Evolutionary conservation across 30 jellyfish, hydroid and myxozoan species (phyloP).

Genomic region (Cassiopea andromeda): DNA sequence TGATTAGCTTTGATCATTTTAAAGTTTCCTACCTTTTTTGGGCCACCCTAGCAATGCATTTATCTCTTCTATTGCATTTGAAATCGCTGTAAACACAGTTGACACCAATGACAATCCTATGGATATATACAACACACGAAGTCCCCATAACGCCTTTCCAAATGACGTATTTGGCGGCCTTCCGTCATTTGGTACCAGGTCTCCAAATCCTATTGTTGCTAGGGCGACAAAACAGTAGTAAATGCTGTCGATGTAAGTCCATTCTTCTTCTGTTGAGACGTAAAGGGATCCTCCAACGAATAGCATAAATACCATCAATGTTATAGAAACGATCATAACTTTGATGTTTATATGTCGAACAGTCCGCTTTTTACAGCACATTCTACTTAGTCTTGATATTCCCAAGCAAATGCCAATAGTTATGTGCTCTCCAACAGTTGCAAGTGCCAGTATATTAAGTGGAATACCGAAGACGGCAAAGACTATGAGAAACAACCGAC

Average conservation of each 20-base stretch:
- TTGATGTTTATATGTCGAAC: slow-evolving; percentile 87
- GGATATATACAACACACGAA: slow-evolving; percentile 85
- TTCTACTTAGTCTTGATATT: slow-evolving; percentile 75
- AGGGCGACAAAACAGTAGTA: slow-evolving; percentile 97
- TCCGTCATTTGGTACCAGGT: slow-evolving; percentile 98
- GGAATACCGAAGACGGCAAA: slow-evolving; percentile 98
- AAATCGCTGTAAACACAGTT: slow-evolving; percentile 95
- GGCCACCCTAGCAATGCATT: slow-evolving; percentile 80
- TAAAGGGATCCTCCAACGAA: slow-evolving; percentile 92
- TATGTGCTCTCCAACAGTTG: slow-evolving; percentile 99
- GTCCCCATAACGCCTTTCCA: slow-evolving; percentile 95
- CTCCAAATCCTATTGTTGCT: slow-evolving; percentile 99
- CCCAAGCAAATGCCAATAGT: slow-evolving; percentile 88
- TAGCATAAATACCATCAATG: slow-evolving; percentile 87
- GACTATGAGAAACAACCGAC: slow-evolving; percentile 89
- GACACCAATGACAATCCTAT: slow-evolving; percentile 94
- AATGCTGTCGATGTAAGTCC: slow-evolving; percentile 95
- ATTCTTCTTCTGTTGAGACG: slow-evolving; percentile 86
- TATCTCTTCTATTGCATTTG: slow-evolving; percentile 97
- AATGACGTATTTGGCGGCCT: slow-evolving; percentile 89
- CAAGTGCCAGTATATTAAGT: slow-evolving; percentile 92
- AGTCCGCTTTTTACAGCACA: slow-evolving; percentile 68
- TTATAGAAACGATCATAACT: slow-evolving; percentile 90
- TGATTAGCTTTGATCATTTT: no score
- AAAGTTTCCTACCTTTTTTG: slow-evolving; percentile 54